Base-by-base conservation (phyloP, 2,113 vertebrate species). In the Silurus meridionalis region DNA sequence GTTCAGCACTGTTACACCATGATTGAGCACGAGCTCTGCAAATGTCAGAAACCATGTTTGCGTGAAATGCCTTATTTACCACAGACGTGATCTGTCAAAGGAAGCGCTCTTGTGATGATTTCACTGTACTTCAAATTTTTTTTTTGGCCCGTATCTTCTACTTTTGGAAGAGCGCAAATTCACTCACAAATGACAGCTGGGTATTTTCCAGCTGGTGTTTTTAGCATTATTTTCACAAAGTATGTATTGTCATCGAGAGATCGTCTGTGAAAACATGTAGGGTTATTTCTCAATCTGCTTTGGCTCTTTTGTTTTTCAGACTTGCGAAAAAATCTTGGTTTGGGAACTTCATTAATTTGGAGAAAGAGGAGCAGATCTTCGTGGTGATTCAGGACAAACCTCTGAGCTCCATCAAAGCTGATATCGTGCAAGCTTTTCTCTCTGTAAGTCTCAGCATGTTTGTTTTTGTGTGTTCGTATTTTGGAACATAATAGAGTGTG, bases 241-340 rank as follows among this genome's bases (percentile, higher is more conserved):
- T 78, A 25, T 21, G 23, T 28, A 0, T 53, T 15, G 6, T 25
- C 13, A 2, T 7, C 6, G 25, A 57, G 3, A 23, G 37, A 55
- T 80, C 8, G 0, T 61, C 57, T 4, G 8, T 23, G 14, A 2
- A 58, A 15, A 78, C 77, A 58, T 79, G 3, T 1, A 8, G 19
- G 13, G 28, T 53, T 1, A 58, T 74, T 23, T 37, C 66, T 83
- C 53, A 50, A 37, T 84, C 11, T 8, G 0, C 14, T 5, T 48
- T 75, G 55, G 4, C 17, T 84, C 57, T 84, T 50, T 79, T 13
- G 80, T 67, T 83, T 83, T 72, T 66, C 92, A 99, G 98, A 90
- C 96, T 99, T 93, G 98, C 98, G 91, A 99, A 99, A 95, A 99
- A 99, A 92, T 99, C 98, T 3, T 99, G 98, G 98, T 99, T 99